Percentiles rank a stretch among this genome's conserved stretches.
phyloP scores from a whole-genome alignment of 2,113 vertebrate species.

The Leuciscus idus region DNA sequence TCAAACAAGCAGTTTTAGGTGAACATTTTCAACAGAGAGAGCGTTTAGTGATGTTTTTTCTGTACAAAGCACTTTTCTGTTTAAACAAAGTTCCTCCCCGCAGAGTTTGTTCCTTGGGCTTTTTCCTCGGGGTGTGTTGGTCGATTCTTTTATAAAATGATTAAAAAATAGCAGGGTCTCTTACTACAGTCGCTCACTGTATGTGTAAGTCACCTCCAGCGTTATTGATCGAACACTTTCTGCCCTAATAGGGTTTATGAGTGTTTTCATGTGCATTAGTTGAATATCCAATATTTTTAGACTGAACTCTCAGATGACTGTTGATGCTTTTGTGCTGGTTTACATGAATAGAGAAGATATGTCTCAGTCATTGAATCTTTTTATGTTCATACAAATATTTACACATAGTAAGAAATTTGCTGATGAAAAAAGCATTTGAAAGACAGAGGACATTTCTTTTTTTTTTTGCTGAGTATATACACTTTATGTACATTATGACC shows the following conservation, averaged over 20 bases:
- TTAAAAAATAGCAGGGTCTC: neutral
- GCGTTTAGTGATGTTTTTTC: neutral
- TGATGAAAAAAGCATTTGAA: no score
- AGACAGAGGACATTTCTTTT: no score
- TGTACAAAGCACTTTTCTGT: neutral
- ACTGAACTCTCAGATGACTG: neutral
- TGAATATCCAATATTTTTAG: neutral
- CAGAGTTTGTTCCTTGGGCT: slow-evolving; percentile 13
- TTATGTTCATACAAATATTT: no score
- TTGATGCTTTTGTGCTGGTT: neutral
- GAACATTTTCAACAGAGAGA: neutral
- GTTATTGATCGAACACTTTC: neutral
- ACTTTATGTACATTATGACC: neutral
- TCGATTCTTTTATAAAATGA: neutral
- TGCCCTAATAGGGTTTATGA: neutral
- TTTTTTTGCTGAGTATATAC: no score
- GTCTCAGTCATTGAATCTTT: no score
- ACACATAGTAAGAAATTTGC: no score
- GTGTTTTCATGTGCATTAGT: neutral
- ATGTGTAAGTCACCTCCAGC: neutral
- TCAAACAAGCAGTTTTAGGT: slow-evolving; percentile 24
- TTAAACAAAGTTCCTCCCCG: neutral
- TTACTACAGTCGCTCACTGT: neutral
- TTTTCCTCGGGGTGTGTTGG: neutral
- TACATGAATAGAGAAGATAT: no score